A percentile compares a stretch with the other conserved stretches of the same genome.
phyloP scores from a whole-genome alignment of 2,888 invertebrate species.

The Onchidella celtica region DNA sequence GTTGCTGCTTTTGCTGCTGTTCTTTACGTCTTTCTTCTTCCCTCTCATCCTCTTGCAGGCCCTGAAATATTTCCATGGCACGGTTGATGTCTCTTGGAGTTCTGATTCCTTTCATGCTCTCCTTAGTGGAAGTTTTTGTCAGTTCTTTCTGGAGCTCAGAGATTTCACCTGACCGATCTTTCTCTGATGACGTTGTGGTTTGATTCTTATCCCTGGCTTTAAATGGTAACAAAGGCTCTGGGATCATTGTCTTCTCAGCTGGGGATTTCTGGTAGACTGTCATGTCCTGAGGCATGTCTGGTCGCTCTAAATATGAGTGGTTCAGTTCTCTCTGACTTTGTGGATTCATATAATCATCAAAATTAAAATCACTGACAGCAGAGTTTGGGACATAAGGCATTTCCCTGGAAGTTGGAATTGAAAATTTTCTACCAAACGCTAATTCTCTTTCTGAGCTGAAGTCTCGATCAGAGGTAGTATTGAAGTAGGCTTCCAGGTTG shows the following conservation, averaged over 20 bases:
- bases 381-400: conserved; percentile 15
- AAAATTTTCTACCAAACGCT: conserved; percentile 24
- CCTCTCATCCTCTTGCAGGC: conserved; percentile 45
- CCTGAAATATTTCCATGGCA: conserved; percentile 48
- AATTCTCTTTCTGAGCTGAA: conserved; percentile 33
- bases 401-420: conserved; percentile 15
- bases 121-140: conserved; percentile 46
- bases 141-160: conserved; percentile 48
- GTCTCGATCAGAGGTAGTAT: conserved; percentile 16
- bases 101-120: conserved; percentile 47
- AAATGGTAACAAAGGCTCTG: conserved; percentile 2
- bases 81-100: conserved; percentile 49
- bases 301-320: conserved; percentile 37
- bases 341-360: conserved; percentile 48
- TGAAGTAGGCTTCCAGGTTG: conserved; percentile 42
- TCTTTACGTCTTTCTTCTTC: conserved; percentile 41
- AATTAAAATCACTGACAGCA: conserved; percentile 44
- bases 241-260: conserved; percentile 16
- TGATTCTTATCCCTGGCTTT: conserved; percentile 37
- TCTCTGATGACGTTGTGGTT: not conserved
- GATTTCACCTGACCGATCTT: conserved; percentile 32
- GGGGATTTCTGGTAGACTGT: conserved; percentile 45
- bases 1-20: conserved; percentile 19
- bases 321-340: conserved; percentile 23
- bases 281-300: conserved; percentile 49